These are phyloP conservation scores for Myiagra hebetior DNA, from an alignment of 2,113 vertebrate genomes.

Conservation along the genomic window DNA sequence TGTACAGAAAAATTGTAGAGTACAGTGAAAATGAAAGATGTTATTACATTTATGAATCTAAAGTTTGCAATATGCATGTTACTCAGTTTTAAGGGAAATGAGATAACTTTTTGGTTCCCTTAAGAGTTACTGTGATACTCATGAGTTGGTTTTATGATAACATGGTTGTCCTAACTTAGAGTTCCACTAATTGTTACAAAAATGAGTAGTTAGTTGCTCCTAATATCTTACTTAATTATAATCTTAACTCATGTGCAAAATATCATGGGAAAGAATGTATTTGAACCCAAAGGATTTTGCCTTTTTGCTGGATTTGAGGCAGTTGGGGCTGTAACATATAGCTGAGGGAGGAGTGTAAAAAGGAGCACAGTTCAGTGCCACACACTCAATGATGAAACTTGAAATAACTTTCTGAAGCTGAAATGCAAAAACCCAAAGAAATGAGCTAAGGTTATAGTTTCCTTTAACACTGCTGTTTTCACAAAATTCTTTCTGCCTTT, in stretches of 20 bases:
- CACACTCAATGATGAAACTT: background rate
- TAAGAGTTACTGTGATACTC: background rate
- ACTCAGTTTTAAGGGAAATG: background rate
- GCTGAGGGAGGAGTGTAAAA: background rate
- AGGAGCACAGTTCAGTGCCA: background rate
- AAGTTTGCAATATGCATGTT: background rate
- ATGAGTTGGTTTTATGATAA: background rate
- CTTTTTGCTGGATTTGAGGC: background rate
- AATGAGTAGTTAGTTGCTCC: background rate
- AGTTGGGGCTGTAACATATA: background rate
- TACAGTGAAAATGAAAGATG: background rate
- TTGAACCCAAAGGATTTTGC: background rate
- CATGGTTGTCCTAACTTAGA: background rate
- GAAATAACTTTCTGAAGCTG: background rate
- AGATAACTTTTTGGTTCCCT: background rate
- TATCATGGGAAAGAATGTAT: background rate
- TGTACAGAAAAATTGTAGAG: background rate
- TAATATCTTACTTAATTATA: background rate
- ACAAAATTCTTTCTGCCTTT: background rate
- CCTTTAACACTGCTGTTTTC: background rate
- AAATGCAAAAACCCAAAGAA: background rate
- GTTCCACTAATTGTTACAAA: background rate
- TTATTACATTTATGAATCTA: background rate
- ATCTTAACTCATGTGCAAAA: background rate
- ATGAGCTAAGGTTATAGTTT: background rate